Evolutionary conservation across 2,888 invertebrate species (phyloP).

Genomic region (Hydraecia micacea): DNA sequence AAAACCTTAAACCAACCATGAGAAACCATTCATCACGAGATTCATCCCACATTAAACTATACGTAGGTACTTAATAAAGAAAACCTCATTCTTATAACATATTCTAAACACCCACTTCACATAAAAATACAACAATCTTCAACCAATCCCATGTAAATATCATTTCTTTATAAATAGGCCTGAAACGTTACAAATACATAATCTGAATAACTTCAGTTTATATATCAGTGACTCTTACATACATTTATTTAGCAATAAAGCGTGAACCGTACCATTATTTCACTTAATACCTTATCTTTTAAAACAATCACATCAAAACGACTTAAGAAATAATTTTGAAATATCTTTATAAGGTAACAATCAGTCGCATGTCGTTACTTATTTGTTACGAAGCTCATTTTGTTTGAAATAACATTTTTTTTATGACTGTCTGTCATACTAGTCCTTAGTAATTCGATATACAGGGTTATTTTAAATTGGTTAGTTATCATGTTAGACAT

Average conservation of each 20-base stretch:
- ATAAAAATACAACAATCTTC: slow-evolving; percentile 29
- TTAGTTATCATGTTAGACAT: no score
- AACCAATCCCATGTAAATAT: slow-evolving; percentile 8
- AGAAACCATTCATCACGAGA: slow-evolving; percentile 17
- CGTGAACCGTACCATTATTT: slow-evolving; percentile 60
- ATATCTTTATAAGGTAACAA: slow-evolving; percentile 70
- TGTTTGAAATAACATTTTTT: slow-evolving; percentile 50
- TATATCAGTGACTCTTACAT: slow-evolving; percentile 49
- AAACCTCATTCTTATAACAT: slow-evolving; percentile 30
- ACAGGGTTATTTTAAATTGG: neutral
- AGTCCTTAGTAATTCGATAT: neutral
- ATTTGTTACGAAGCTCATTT: slow-evolving; percentile 77
- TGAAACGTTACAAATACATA: slow-evolving; percentile 45
- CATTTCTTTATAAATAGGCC: slow-evolving; percentile 59
- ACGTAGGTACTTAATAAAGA: slow-evolving; percentile 14
- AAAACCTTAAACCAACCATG: slow-evolving; percentile 16
- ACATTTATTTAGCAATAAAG: slow-evolving; percentile 66
- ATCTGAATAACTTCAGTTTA: slow-evolving; percentile 48
- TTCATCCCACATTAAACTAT: slow-evolving; percentile 11
- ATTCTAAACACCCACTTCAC: slow-evolving; percentile 9
- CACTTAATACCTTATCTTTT: slow-evolving; percentile 62
- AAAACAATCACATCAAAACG: slow-evolving; percentile 66
- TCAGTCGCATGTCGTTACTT: slow-evolving; percentile 77
- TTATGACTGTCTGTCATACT: slow-evolving; percentile 51
- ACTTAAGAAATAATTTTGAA: slow-evolving; percentile 68